Conservation (phyloP, 2,113 vertebrate species). For the Plestiodon gilberti region DNA sequence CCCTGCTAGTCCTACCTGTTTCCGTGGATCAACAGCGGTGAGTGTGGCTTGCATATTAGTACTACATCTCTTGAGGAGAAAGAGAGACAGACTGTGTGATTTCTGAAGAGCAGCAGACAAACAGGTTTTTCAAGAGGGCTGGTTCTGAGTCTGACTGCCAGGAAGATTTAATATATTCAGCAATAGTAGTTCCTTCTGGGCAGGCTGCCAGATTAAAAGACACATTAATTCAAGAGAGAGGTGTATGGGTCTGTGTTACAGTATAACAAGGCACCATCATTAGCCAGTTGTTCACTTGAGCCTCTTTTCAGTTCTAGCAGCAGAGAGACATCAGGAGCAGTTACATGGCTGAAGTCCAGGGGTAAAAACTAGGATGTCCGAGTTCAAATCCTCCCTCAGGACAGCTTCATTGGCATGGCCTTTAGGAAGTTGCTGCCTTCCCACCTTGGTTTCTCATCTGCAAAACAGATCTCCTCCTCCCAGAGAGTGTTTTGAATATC, state of each 20-base stretch:
- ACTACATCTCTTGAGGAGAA: background rate
- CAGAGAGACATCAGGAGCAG: background rate
- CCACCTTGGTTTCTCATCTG: background rate
- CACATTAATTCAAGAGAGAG: background rate
- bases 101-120: background rate
- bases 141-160: background rate
- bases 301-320: background rate
- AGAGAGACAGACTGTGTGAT: background rate
- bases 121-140: conserved; percentile 28
- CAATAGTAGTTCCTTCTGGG: conserved; percentile 12
- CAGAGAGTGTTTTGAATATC: background rate
- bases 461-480: background rate
- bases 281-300: background rate
- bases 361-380: background rate
- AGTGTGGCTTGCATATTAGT: background rate
- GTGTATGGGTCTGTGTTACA: background rate
- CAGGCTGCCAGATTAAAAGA: background rate
- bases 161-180: background rate
- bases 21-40: background rate
- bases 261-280: background rate
- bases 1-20: conserved; percentile 17
- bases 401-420: background rate
- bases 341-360: background rate
- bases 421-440: background rate
- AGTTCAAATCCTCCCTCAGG: background rate